Evolutionary conservation across 2,888 invertebrate species (phyloP).

Genomic region (Unio delphinus): DNA sequence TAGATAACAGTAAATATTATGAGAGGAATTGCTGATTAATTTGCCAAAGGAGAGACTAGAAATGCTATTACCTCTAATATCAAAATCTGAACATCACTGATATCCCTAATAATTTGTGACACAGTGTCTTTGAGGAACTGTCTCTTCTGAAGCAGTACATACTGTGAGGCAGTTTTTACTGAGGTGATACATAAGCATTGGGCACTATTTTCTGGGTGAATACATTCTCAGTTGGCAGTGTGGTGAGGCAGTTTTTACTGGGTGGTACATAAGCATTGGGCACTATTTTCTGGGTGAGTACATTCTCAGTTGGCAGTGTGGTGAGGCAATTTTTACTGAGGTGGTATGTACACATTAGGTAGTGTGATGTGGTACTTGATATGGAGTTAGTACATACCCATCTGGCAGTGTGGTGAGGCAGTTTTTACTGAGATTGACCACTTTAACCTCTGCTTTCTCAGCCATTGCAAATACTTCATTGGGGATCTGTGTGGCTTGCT

Average conservation of each 20-base stretch:
- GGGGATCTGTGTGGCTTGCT: conserved; percentile 79
- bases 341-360: too few species aligned
- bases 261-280: conserved; percentile 76
- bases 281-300: conserved; percentile 80
- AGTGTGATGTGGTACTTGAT: too few species aligned
- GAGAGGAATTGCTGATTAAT: too few species aligned
- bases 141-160: conserved; percentile 17
- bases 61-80: too few species aligned
- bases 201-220: not conserved
- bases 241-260: conserved; percentile 83
- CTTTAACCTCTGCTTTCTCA: conserved; percentile 80
- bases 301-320: conserved; percentile 42
- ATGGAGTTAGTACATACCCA: conserved; percentile 74
- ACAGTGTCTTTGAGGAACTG: too few species aligned
- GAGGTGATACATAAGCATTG: conserved; percentile 78
- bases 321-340: too few species aligned
- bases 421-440: conserved; percentile 88
- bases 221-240: conserved; percentile 80
- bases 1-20: too few species aligned
- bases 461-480: conserved; percentile 82
- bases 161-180: conserved; percentile 83
- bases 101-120: too few species aligned
- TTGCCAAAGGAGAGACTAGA: too few species aligned
- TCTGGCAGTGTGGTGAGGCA: conserved; percentile 79
- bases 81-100: too few species aligned